phyloP scores from a whole-genome alignment of 1,140 invertebrate genomes.

The Gonioctena quinquepunctata region DNA sequence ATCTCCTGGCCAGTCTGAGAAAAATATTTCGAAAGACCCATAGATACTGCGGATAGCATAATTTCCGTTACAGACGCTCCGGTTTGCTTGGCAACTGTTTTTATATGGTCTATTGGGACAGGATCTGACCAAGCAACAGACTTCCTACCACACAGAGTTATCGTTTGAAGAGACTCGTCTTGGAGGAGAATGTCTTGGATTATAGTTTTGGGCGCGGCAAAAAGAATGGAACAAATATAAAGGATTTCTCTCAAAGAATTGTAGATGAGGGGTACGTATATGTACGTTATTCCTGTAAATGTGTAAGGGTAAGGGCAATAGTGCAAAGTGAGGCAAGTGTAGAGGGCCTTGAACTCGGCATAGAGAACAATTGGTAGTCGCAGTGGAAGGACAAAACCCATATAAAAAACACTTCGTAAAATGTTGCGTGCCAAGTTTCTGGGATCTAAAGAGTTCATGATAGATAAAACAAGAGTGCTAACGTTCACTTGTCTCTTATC shows the following conservation, averaged over 20 bases:
- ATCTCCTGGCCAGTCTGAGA: constrained; percentile 57
- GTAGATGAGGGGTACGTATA: constrained; percentile 63
- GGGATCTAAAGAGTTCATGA: constrained; percentile 55
- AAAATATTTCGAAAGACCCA: constrained; percentile 68
- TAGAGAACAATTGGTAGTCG: constrained; percentile 55
- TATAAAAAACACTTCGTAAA: constrained; percentile 48
- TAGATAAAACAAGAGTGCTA: constrained; percentile 54
- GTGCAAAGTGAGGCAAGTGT: constrained; percentile 47
- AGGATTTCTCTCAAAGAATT: constrained; percentile 61
- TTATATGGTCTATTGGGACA: constrained; percentile 59
- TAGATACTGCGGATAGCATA: constrained; percentile 65
- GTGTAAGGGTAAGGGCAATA: constrained; percentile 57
- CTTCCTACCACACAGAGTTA: constrained; percentile 76
- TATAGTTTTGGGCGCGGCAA: constrained; percentile 63
- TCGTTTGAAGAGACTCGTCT: constrained; percentile 65
- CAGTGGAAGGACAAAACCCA: constrained; percentile 50
- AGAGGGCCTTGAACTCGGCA: constrained; percentile 54
- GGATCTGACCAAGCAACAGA: constrained; percentile 76
- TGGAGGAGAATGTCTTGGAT: constrained; percentile 62
- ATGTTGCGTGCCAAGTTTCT: constrained; percentile 48
- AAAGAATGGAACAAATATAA: constrained; percentile 60
- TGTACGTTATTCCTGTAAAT: constrained; percentile 56
- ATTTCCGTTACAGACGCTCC: constrained; percentile 72
- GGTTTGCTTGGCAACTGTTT: constrained; percentile 62
- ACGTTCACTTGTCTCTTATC: constrained; percentile 57